These are phyloP conservation scores for Osmerus eperlanus DNA, from an alignment of 2,113 vertebrate genomes.

Conservation along the genomic window DNA sequence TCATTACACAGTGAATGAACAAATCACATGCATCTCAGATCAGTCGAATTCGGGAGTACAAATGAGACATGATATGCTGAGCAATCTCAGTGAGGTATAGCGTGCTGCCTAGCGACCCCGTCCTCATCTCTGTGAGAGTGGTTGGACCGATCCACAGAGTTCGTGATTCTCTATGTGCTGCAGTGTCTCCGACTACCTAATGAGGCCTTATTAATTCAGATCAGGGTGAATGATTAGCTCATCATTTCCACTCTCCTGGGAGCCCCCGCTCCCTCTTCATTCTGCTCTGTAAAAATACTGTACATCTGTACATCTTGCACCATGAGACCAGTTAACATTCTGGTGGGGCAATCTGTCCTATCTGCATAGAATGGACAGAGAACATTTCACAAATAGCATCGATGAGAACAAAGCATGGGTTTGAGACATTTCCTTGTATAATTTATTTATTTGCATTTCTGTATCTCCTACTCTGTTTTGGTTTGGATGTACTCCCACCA, in stretches of 20 bases:
- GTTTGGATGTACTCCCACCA: conserved; percentile 60
- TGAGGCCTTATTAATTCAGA: conserved; percentile 75
- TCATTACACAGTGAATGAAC: conserved; percentile 8
- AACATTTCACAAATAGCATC: too few species aligned
- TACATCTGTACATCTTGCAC: conserved; percentile 38
- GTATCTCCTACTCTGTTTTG: conserved; percentile 50
- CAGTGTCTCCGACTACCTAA: conserved; percentile 64
- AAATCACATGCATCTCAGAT: conserved; percentile 33
- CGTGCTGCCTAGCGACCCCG: conserved; percentile 34
- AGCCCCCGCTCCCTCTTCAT: conserved; percentile 45
- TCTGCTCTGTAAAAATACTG: conserved; percentile 50
- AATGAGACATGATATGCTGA: conserved; percentile 20
- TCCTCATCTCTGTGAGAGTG: conserved; percentile 31
- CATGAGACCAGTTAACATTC: conserved; percentile 34
- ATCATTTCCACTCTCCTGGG: conserved; percentile 68
- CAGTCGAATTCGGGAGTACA: conserved; percentile 22
- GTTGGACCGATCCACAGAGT: conserved; percentile 48
- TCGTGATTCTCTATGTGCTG: conserved; percentile 46
- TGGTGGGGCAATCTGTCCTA: neutral
- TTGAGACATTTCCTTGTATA: neutral
- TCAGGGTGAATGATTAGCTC: conserved; percentile 73
- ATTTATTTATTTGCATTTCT: neutral
- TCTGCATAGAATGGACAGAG: neutral
- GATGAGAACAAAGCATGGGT: too few species aligned
- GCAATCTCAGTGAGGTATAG: conserved; percentile 38